Evolutionary conservation across 2,888 invertebrate genomes (phyloP), one percentile per base, ranked within the genome.

Genomic region (Abrostola tripartita): DNA sequence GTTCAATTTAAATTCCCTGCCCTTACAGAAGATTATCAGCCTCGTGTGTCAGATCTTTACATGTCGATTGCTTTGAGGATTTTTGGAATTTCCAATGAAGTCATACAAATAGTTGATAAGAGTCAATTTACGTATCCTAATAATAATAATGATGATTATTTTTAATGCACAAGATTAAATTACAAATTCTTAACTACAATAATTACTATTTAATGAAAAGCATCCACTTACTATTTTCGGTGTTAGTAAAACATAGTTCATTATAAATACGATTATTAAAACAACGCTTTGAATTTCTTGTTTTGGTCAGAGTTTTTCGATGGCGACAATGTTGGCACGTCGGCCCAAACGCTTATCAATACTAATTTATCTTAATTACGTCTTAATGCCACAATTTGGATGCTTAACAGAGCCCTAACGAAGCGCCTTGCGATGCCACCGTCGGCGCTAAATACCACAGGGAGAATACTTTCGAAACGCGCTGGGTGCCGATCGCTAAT

Each of bases 291-390:
- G 6, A 54, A 61, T 57, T 76, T 76, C 63, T 79, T 69, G 61
- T 68, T 36, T 55, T 36, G 10, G 35, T 38, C 49, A 37, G 79
- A 81, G 81, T 88, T 88, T 85, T 81, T 81, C 81, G 79, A 76
- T 81, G 83, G 86, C 84, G 87, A 85, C 84, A 82, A 79, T 81
- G 85, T 88, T 84, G 85, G 86, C 89, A 91, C 90, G 89, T 88
- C 85, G 84, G 85, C 85, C 74, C 65, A 75, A 85, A 84, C 82
- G 87, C 85, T 90, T 93, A 94, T 94, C 93, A 82, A 61, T 80
- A 79, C 87, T 89, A 88, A 93, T 93, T 93, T 89, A 94, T 94
- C 94, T 94, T 93, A 93, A 94, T 93, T 92, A 91, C 87, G 65
- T 86, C 81, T 87, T 92, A 92, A 93, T 90, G 84, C 82, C 82